phyloP scores from a whole-genome alignment of 2,888 invertebrate species.

The Tetragnatha montana region DNA sequence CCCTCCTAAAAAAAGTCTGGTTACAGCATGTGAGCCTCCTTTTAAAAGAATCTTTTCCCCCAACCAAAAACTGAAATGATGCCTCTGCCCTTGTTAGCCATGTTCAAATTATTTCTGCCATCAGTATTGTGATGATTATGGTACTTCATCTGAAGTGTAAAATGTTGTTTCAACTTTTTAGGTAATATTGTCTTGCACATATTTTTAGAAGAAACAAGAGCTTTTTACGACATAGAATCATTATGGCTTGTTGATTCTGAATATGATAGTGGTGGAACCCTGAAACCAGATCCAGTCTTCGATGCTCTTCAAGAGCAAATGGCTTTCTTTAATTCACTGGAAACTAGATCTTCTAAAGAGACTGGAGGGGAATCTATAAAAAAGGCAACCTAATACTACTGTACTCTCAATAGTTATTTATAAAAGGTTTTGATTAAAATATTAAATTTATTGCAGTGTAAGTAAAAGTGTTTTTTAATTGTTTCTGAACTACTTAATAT shows the following conservation, averaged over 20 bases:
- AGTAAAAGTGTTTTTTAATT: no score
- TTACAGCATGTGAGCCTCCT: no score
- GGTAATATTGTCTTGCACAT: conserved; percentile 87
- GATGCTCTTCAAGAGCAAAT: conserved; percentile 59
- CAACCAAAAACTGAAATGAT: no score
- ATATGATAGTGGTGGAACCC: conserved; percentile 80
- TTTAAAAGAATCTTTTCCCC: no score
- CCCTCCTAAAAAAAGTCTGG: no score
- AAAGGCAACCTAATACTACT: background rate
- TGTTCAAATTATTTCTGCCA: background rate
- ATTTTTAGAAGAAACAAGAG: conserved; percentile 84
- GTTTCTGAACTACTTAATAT: no score
- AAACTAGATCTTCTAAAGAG: conserved; percentile 25
- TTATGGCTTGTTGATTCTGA: conserved; percentile 91
- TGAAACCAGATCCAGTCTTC: conserved; percentile 39
- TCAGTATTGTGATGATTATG: background rate
- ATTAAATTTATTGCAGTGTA: no score
- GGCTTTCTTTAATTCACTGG: conserved; percentile 56
- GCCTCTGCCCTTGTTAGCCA: background rate
- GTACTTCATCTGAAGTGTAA: no score
- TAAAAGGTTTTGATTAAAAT: no score
- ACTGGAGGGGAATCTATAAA: conserved; percentile 2
- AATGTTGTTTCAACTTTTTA: conserved; percentile 15
- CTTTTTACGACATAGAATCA: conserved; percentile 89
- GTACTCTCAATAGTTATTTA: no score